Evolutionary conservation across 2,797 vertebrate genomes (phyloP).

Genomic region (Hippopotamyrus pictus): DNA sequence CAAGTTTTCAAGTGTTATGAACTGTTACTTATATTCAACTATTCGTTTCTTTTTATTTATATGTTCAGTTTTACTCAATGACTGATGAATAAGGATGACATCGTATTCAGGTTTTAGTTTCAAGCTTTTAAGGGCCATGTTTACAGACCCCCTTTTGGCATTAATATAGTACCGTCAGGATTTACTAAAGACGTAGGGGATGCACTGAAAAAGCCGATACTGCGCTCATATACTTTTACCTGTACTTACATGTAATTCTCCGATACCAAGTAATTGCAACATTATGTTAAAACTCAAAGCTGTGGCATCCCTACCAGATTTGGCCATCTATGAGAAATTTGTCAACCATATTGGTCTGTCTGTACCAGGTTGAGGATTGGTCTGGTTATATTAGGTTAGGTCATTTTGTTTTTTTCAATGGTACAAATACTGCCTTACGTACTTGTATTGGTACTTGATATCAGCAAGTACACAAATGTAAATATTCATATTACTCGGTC

Average conservation of each 20-base stretch:
- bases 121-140: neutral
- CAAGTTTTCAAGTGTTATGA: neutral
- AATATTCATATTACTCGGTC: neutral
- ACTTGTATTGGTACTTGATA: neutral
- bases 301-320: neutral
- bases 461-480: neutral
- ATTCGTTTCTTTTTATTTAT: neutral
- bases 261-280: neutral
- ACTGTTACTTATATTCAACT: neutral
- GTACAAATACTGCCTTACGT: neutral
- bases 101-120: neutral
- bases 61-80: neutral
- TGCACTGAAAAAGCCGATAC: neutral
- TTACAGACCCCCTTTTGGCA: neutral
- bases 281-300: neutral
- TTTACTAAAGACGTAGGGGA: neutral
- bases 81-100: neutral
- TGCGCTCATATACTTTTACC: neutral
- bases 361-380: neutral
- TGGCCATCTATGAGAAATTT: neutral
- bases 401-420: neutral
- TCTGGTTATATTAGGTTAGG: neutral
- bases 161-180: neutral
- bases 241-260: neutral
- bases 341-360: neutral